A percentile compares a stretch with the other conserved stretches of the same genome.
phyloP scores from a whole-genome alignment of 2,888 invertebrate species.

The Tanytarsus gracilentus region DNA sequence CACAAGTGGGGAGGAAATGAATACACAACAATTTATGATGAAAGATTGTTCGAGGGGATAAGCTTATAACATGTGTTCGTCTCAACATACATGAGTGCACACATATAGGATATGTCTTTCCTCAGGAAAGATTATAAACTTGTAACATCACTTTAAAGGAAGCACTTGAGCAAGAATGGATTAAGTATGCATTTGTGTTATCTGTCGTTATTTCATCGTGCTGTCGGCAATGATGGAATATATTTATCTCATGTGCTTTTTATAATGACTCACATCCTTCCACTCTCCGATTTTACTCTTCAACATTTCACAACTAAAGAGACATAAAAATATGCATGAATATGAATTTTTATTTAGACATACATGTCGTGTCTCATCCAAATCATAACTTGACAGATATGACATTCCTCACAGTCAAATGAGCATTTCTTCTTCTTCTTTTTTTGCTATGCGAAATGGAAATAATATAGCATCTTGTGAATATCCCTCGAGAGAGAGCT shows the following conservation, averaged over 20 bases:
- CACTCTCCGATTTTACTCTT: not conserved
- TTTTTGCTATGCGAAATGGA: no score
- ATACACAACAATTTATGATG: no score
- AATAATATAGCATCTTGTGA: no score
- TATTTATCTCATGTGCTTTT: not conserved
- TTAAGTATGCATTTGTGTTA: slow-evolving; percentile 14
- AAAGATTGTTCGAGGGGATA: no score
- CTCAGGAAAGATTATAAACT: not conserved
- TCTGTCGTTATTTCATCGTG: slow-evolving; percentile 13
- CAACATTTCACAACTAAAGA: not conserved
- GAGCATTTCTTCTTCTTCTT: slow-evolving; percentile 4
- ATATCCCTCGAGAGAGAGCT: not conserved
- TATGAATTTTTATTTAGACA: not conserved
- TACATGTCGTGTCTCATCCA: slow-evolving; percentile 1
- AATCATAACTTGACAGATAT: slow-evolving; percentile 12
- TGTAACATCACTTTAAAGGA: not conserved
- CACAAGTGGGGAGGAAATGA: no score
- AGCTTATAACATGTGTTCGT: no score
- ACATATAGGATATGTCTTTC: not conserved
- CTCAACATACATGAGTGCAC: no score
- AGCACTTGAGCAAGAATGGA: not conserved
- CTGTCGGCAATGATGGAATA: not conserved
- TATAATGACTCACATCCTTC: slow-evolving; percentile 7
- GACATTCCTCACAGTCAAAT: slow-evolving; percentile 13
- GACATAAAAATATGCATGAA: not conserved